Base-by-base conservation (phyloP, 1,140 invertebrate genomes). In the Lucilia sericata region DNA sequence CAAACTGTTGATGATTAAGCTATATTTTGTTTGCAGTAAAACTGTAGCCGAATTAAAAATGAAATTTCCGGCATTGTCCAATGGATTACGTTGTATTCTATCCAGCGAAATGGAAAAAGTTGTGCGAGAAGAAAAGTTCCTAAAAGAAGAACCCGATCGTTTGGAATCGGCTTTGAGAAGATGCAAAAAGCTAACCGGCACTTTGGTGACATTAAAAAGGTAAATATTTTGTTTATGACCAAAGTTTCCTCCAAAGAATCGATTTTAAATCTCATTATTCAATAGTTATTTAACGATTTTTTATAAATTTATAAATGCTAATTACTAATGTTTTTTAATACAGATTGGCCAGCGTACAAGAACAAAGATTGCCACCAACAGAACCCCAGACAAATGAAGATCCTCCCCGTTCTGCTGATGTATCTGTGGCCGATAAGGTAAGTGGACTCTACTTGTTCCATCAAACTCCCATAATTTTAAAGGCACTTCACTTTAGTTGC, bases 161-260 rank as follows among this genome's bases (percentile, higher is more conserved):
- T 91, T 99, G 60, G 98, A 99, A 88, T 96, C 95, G 86, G 96
- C 97, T 70, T 92, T 99, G 82, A 94, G 96, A 87, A 94, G 97
- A 84, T 99, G 98, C 93, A 99, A 99, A 92, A 99, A 99, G 91
- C 92, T 99, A 14, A 99, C 98, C 10, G 97, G 97, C 84, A 99
- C 98, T 60, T 93, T 99, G 85, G 98, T 99, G 74, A 99, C 98
- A 76, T 92, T 99, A 25, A 99, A 99, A 94, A 96, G 98, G 98
- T 99, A 94, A 86, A 9, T 10, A 70, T n/a, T n/a, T n/a, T n/a
- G n/a, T n/a, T n/a, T n/a, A n/a, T n/a, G n/a, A n/a, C n/a, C n/a
- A n/a, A n/a, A n/a, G n/a, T n/a, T n/a, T n/a, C n/a, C n/a, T n/a
- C n/a, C n/a, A n/a, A n/a, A n/a, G n/a, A n/a, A n/a, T n/a, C n/a